Base-by-base conservation (phyloP, 2,888 invertebrate species). In the Drosophila recens region DNA sequence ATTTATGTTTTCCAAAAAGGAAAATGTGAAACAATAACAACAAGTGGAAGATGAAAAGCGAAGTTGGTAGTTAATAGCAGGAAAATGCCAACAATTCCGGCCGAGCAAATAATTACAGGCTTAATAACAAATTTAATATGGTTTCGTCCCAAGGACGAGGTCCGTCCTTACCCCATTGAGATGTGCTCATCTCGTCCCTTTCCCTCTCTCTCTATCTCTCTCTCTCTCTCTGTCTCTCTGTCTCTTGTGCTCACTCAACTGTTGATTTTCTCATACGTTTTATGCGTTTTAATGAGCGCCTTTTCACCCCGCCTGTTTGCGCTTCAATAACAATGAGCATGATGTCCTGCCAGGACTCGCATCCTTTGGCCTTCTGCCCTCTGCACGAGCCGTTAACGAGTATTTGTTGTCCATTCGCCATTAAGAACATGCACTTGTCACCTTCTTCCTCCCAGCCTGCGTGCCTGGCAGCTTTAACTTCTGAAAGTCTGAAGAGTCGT, bases 111-210 rank as follows among this genome's bases (percentile, higher is more conserved):
- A 84, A 84, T 84, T 89, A 89, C 90, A 64, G 72, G 84, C 90
- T 89, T 84, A 84, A 84, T 84, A 89, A 79, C 88, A 84, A 84
- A 89, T 89, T 84, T 87, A 89, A 84, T 84, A 87, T 85, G 72
- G 79, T 69, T 57, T 63, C 57, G 51, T 15, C 6, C 80, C 82
- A 74, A 61, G 63, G 77, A 61, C 71, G 62, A 57, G 40, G 10
- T 38, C 51, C 48, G 70, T 69, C 63, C 71, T 52, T 63, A 33
- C 27, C 48, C 11, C 53, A 38, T 49, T 38, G 36, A 46, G 33
- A 23, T 45, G 20, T 20, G 6, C 3, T 30, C 11, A 4, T 17
- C 49, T 17, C 17, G 42, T 8, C 20, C 20, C 30, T n/a, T n/a
- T 5, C 8, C 0, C 36, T 23, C 10, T 36, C 36, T 11, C 34